Conservation (phyloP, 1,140 invertebrate species). For the Pemphigus obesinymphae region DNA sequence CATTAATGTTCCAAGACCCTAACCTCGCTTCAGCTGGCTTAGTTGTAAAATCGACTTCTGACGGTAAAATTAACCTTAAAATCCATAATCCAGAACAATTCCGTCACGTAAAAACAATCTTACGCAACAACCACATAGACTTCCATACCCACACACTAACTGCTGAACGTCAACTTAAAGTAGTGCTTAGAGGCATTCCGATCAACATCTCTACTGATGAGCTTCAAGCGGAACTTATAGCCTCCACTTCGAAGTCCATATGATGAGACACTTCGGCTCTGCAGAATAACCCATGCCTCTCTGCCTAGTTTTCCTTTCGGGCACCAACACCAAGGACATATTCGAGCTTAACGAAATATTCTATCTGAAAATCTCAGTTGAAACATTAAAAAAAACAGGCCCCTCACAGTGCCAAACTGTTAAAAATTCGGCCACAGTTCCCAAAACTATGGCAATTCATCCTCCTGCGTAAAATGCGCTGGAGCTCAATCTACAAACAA, state of each 20-base stretch:
- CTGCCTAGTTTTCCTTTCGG: neutral
- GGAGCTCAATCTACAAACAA: neutral
- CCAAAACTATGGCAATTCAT: neutral
- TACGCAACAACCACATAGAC: neutral
- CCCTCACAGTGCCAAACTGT: neutral
- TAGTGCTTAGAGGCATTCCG: neutral
- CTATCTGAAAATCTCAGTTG: neutral
- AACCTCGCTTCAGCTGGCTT: neutral
- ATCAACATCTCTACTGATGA: neutral
- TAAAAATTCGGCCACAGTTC: neutral
- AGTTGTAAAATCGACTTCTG: neutral
- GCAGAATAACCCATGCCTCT: too few relatives aligned
- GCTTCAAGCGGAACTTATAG: neutral
- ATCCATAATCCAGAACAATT: neutral
- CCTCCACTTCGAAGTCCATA: neutral
- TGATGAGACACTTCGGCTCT: neutral
- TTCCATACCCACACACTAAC: neutral
- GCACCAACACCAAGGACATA: neutral
- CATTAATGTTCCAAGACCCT: neutral
- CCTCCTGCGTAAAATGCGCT: too few relatives aligned
- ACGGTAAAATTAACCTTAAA: neutral
- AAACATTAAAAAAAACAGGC: neutral
- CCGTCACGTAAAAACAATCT: neutral
- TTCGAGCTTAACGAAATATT: neutral
- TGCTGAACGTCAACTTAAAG: neutral